Percentiles rank a stretch among this genome's conserved stretches.
Evolutionary conservation across 1,140 invertebrate species (phyloP).

Genomic region (Drosophila ogumai): DNA sequence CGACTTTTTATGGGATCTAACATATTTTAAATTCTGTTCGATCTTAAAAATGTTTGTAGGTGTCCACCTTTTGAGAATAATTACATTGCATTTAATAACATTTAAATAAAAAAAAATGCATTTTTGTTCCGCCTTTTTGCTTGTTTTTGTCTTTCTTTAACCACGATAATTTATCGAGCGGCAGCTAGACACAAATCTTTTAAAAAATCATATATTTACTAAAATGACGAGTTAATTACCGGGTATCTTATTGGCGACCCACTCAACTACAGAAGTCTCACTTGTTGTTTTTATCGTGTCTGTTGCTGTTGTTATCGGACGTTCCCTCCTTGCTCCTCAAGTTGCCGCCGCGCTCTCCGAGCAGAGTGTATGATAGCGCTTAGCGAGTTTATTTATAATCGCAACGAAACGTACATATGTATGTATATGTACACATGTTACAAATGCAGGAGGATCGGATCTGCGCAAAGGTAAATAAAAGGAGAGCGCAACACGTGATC

Average conservation of each 20-base stretch:
- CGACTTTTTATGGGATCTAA: neutral
- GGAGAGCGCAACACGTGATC: conserved; percentile 14
- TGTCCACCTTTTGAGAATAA: neutral
- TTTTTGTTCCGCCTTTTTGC: too few relatives aligned
- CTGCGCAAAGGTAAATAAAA: conserved; percentile 16
- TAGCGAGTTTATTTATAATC: conserved; percentile 13
- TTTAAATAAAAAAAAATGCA: neutral
- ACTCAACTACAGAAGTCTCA: neutral
- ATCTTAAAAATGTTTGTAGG: neutral
- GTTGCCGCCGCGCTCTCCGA: neutral
- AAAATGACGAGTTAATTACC: neutral
- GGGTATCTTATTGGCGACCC: neutral
- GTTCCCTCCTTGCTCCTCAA: neutral
- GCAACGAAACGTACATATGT: neutral
- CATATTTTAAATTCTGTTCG: neutral
- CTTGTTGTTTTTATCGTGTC: conserved; percentile 11
- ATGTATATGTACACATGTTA: neutral
- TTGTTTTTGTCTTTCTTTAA: too few relatives aligned
- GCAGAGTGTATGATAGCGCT: conserved; percentile 8
- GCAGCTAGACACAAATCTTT: too few relatives aligned
- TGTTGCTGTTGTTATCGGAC: conserved; percentile 20
- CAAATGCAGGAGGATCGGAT: conserved; percentile 2
- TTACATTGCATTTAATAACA: neutral
- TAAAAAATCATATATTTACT: neutral
- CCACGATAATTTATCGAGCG: too few relatives aligned